Percentiles rank a stretch among this genome's conserved stretches.
Conservation (phyloP, 53 echinoderm and acorn worm species). For the Temnopleurus reevesii region DNA sequence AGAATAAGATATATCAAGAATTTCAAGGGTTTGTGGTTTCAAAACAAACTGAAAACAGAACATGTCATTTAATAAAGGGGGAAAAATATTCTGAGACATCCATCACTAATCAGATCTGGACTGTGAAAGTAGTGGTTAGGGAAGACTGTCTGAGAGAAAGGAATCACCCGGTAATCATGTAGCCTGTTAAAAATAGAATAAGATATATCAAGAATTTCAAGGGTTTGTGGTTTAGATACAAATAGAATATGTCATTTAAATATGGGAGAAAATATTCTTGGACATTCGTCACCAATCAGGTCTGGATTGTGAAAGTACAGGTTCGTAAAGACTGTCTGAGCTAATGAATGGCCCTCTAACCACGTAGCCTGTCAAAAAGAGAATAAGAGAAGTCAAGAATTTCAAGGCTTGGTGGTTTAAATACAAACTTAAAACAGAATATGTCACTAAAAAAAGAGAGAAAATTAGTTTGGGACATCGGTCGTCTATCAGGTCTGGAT, state of each 20-base stretch:
- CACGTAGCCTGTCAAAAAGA: conserved; percentile 77
- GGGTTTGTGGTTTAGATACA: too few species aligned
- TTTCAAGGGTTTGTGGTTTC: too few species aligned
- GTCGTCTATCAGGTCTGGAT: conserved; percentile 89
- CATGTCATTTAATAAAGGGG: too few species aligned
- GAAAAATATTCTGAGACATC: conserved; percentile 81
- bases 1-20: not conserved
- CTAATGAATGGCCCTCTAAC: conserved; percentile 96
- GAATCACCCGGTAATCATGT: conserved; percentile 98
- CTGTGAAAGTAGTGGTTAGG: conserved; percentile 95
- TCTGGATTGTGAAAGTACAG: conserved; percentile 94
- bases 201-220: not conserved
- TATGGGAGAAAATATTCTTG: conserved; percentile 74
- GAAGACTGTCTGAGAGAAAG: conserved; percentile 95
- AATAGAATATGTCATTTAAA: too few species aligned
- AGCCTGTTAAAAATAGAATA: conserved; percentile 55
- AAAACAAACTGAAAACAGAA: too few species aligned
- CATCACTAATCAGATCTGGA: conserved; percentile 84
- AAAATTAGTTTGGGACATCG: conserved; percentile 73
- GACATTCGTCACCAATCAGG: conserved; percentile 82
- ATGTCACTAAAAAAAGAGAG: too few species aligned
- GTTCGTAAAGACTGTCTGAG: conserved; percentile 98
- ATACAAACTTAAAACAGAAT: too few species aligned
- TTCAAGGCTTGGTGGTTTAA: too few species aligned
- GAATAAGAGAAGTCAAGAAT: not conserved